phyloP scores from a whole-genome alignment of 2,113 vertebrate genomes.

The Hippolais icterina region DNA sequence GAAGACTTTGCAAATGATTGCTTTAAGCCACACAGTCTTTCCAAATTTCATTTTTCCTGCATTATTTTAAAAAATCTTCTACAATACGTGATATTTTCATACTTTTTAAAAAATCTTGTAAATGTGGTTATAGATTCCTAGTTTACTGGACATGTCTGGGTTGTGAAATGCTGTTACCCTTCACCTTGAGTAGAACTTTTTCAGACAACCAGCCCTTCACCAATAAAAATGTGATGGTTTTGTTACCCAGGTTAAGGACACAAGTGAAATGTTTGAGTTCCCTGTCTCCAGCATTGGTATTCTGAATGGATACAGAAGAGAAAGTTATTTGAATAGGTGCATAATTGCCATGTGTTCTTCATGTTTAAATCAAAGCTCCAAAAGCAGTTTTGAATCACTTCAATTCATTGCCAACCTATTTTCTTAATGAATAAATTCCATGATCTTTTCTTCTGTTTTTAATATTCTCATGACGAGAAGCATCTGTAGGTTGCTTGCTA shows the following conservation, averaged over 20 bases:
- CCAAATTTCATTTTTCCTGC: neutral
- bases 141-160: neutral
- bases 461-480: constrained; percentile 51
- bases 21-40: neutral
- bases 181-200: neutral
- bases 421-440: constrained; percentile 42
- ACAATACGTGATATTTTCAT: neutral
- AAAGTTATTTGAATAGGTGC: neutral
- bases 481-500: constrained; percentile 61
- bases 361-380: neutral
- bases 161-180: neutral
- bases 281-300: neutral
- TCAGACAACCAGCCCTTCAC: neutral
- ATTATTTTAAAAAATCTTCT: neutral
- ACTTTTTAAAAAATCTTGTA: fast-evolving
- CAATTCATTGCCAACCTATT: constrained; percentile 9
- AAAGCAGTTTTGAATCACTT: neutral
- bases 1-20: neutral
- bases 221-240: neutral
- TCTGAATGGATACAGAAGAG: neutral
- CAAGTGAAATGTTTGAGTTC: neutral
- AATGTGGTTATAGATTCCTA: neutral
- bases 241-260: neutral
- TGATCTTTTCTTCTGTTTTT: constrained; percentile 30
- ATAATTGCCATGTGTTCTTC: neutral